phyloP scores from a whole-genome alignment of 2,797 vertebrate species.

The Acanthurus leucopareius region DNA sequence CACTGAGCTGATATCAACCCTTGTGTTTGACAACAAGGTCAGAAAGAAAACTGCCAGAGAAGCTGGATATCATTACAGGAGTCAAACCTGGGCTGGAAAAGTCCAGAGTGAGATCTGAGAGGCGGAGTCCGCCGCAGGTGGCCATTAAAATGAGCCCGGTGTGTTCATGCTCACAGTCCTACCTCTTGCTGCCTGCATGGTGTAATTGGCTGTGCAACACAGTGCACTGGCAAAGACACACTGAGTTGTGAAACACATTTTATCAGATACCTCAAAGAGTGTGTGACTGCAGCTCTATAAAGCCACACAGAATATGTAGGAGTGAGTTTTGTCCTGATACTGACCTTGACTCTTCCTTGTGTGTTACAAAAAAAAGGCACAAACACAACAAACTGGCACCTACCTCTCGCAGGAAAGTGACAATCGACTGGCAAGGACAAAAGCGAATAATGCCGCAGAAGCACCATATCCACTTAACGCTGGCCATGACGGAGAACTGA shows the following conservation, averaged over 20 bases:
- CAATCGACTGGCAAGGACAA: conserved; percentile 69
- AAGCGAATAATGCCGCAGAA: conserved; percentile 62
- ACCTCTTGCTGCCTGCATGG: conserved; percentile 33
- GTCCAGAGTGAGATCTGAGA: conserved; percentile 48
- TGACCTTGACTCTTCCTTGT: conserved; percentile 47
- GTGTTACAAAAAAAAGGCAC: conserved; percentile 1
- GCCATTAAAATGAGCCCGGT: conserved; percentile 56
- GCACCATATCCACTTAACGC: conserved; percentile 63
- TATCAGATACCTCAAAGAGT: conserved; percentile 5
- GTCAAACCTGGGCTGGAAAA: conserved; percentile 31
- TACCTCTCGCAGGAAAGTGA: conserved; percentile 66
- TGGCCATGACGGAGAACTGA: conserved; percentile 61
- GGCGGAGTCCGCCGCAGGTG: conserved; percentile 48
- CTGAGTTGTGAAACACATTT: conserved; percentile 13
- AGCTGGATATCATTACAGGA: conserved; percentile 28
- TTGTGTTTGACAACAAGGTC: conserved; percentile 40
- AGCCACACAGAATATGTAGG: not conserved
- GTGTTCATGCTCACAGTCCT: conserved; percentile 36
- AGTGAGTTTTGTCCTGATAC: conserved; percentile 6
- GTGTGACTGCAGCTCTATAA: conserved; percentile 1
- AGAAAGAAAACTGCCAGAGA: conserved; percentile 20
- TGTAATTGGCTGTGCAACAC: conserved; percentile 53
- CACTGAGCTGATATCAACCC: conserved; percentile 13
- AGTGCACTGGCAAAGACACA: conserved; percentile 5
- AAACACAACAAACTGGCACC: conserved; percentile 22